Evolutionary conservation across 2,797 vertebrate genomes (phyloP).

Genomic region (Cephalopachus bancanus): DNA sequence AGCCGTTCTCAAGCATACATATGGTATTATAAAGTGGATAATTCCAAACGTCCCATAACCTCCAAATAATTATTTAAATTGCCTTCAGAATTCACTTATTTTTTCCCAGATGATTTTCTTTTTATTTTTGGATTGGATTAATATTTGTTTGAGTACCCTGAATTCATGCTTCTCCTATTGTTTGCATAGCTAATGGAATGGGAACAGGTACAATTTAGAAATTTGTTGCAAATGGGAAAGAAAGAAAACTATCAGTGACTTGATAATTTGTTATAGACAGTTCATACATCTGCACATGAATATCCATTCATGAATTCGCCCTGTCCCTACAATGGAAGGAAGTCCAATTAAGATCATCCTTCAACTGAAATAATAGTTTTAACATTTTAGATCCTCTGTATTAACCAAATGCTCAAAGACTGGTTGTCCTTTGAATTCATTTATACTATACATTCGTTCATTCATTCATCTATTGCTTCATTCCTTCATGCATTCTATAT

Average conservation of each 20-base stretch:
- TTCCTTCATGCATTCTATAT: background rate
- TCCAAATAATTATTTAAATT: background rate
- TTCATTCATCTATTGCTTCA: slow-evolving; percentile 8
- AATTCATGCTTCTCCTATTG: background rate
- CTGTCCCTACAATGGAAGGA: background rate
- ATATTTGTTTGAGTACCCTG: slow-evolving; percentile 29
- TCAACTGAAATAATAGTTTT: slow-evolving; percentile 10
- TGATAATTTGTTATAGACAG: slow-evolving; percentile 42
- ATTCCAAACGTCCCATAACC: slow-evolving; percentile 15
- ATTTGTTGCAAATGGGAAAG: background rate
- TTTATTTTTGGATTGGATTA: slow-evolving; percentile 16
- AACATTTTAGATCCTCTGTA: background rate
- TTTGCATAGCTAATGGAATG: background rate
- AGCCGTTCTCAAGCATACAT: background rate
- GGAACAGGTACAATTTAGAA: background rate
- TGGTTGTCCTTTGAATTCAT: background rate
- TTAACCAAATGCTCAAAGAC: slow-evolving; percentile 1
- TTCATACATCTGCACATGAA: background rate
- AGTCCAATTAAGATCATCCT: slow-evolving; percentile 49
- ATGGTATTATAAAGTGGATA: background rate
- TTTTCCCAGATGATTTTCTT: slow-evolving; percentile 47
- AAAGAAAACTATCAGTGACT: background rate
- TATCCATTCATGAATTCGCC: background rate
- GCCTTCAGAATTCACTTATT: background rate
- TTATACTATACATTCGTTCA: background rate